Base-by-base conservation (phyloP, 2,888 invertebrate species). In the Adelognathus sp. region DNA sequence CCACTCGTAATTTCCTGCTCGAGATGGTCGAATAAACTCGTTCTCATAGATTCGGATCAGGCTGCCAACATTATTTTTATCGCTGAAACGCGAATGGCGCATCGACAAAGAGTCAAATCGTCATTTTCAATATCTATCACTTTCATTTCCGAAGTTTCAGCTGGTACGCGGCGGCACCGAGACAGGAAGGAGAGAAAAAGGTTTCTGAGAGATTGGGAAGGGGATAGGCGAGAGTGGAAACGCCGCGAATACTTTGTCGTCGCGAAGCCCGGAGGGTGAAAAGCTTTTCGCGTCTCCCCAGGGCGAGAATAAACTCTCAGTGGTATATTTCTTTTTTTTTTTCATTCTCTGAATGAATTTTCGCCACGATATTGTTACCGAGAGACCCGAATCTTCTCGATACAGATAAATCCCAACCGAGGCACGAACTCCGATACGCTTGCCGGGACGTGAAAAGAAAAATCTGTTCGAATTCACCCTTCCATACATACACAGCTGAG, bases 81-180 rank as follows among this genome's bases (percentile, higher is more conserved):
- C 27, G 27, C 0, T 3, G 21, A 41, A 54, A 54, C 39, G 18
- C 52, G 16, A 39, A 0, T 21, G 21, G 24, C 31, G 29, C 21
- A 46, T 7, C 18, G 11, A 29, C 27, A 18, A 27, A 27, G 58
- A 21, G 46, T 56, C 39, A 52, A 67, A 74, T 21, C 67, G 76
- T 79, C 72, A 79, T 79, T 77, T 79, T 80, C 73, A 72, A 77
- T 80, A 75, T 75, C 74, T 74, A 76, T 79, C 73, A 79, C 64
- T 74, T 70, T 61, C 64, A 81, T 81, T 81, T 81, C 77, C 77
- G 79, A 81, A 76, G 70, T 79, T 77, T 75, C 71, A 70, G 64
- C 61, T 72, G 69, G 46, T 66, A 58, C 36, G 31, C 21, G 36
- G 73, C 33, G 61, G 54, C 61, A 67, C 11, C 24, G 21, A 9